A percentile compares a stretch with the other conserved stretches of the same genome.
Evolutionary conservation across 2,113 vertebrate species (phyloP).

Genomic region (Pseudorhombus dupliciocellatus): DNA sequence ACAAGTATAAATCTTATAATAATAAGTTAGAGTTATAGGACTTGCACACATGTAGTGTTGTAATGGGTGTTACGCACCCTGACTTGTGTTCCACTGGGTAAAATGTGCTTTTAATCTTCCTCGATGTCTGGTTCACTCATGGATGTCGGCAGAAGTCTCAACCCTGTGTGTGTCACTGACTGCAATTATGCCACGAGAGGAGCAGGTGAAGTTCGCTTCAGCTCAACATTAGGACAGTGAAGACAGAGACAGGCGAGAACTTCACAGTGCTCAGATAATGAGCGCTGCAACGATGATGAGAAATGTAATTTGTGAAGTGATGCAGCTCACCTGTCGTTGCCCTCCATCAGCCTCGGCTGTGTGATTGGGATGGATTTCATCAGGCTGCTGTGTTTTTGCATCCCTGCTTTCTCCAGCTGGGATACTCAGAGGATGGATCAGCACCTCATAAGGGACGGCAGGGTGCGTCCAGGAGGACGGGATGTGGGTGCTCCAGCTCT

Average conservation of each 20-base stretch:
- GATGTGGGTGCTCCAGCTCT: constrained; percentile 77
- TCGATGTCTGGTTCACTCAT: constrained; percentile 57
- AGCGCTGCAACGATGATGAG: too few species aligned
- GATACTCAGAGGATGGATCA: constrained; percentile 76
- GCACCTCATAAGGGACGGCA: constrained; percentile 74
- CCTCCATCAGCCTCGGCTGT: background rate
- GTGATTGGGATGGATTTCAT: constrained; percentile 25
- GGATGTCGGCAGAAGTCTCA: constrained; percentile 28
- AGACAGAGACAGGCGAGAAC: background rate
- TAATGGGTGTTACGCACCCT: constrained; percentile 50
- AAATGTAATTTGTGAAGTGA: constrained; percentile 31
- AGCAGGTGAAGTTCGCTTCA: constrained; percentile 25
- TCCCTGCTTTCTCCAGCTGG: constrained; percentile 58
- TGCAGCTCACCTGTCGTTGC: constrained; percentile 55
- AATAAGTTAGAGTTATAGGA: constrained; percentile 18
- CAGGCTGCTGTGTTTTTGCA: constrained; percentile 11
- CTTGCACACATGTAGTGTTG: constrained; percentile 22
- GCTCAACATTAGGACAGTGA: constrained; percentile 9
- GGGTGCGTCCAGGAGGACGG: constrained; percentile 82
- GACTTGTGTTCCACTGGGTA: constrained; percentile 44
- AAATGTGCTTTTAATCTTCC: constrained; percentile 39
- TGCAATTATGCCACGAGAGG: constrained; percentile 45
- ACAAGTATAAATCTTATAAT: constrained; percentile 38
- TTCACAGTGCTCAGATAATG: background rate
- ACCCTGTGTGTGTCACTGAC: constrained; percentile 36